phyloP scores from a whole-genome alignment of 2,113 vertebrate genomes.

The Sialia sialis region DNA sequence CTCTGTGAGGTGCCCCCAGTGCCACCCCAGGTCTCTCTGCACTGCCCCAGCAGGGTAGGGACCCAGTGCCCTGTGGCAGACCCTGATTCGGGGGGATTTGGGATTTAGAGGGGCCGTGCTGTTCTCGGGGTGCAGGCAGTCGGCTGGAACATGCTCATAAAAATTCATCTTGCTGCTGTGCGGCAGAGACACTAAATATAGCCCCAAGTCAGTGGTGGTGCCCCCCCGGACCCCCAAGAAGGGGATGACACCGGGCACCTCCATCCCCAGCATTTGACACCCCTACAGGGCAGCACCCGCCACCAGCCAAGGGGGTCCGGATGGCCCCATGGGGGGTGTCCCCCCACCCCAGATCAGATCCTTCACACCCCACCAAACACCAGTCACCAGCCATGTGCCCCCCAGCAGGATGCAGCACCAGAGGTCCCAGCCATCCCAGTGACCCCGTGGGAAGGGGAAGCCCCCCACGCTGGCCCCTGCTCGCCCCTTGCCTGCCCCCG shows the following conservation, averaged over 20 bases:
- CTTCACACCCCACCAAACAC: not conserved
- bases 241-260: not conserved
- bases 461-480: not conserved
- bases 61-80: not conserved
- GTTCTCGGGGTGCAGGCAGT: not conserved
- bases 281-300: not conserved
- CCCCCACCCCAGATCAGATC: fast-evolving
- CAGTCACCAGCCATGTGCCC: not conserved
- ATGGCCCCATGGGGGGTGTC: not conserved
- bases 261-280: not conserved
- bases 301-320: fast-evolving
- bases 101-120: not conserved
- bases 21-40: not conserved
- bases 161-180: not conserved
- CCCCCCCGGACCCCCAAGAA: not conserved
- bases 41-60: no score
- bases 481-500: not conserved
- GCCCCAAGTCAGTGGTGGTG: not conserved
- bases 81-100: fast-evolving
- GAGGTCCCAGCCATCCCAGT: not conserved
- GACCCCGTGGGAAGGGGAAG: not conserved
- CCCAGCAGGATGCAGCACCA: not conserved
- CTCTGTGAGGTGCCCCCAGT: fast-evolving
- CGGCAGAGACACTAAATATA: not conserved
- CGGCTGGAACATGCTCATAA: not conserved